Conservation (phyloP, 1,140 invertebrate genomes). For the Neodiprion lecontei region DNA sequence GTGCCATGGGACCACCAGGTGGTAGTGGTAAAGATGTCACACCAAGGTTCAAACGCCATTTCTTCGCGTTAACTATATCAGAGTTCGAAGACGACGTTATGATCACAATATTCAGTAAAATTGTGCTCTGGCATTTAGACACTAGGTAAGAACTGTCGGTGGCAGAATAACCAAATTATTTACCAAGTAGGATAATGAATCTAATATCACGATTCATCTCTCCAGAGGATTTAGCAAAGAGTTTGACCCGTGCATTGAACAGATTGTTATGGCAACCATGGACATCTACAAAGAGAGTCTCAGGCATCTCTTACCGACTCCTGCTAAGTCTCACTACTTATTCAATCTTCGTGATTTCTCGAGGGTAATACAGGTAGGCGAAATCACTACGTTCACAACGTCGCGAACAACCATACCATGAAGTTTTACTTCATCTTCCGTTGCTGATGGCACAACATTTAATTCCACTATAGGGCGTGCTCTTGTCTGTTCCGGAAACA, state of each 20-base stretch:
- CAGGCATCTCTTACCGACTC: constrained; percentile 85
- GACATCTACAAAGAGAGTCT: constrained; percentile 87
- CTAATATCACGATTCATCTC: constrained; percentile 27
- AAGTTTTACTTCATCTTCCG: no score
- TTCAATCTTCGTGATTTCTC: constrained; percentile 96
- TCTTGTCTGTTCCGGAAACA: constrained; percentile 91
- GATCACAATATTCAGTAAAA: constrained; percentile 87
- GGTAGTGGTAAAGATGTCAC: constrained; percentile 86
- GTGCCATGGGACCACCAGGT: constrained; percentile 85
- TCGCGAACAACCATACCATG: background rate
- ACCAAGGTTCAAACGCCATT: constrained; percentile 88
- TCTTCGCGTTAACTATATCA: constrained; percentile 88
- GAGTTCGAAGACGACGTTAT: constrained; percentile 89
- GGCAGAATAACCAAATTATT: background rate
- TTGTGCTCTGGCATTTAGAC: constrained; percentile 94
- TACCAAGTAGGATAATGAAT: constrained; percentile 8
- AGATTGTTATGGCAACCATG: constrained; percentile 87
- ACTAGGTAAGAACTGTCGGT: constrained; percentile 58
- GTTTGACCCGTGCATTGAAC: constrained; percentile 91
- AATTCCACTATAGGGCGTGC: constrained; percentile 74
- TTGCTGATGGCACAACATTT: no score
- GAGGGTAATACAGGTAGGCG: constrained; percentile 80
- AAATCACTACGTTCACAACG: background rate
- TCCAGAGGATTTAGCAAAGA: constrained; percentile 91
- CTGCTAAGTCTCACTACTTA: constrained; percentile 90